phyloP scores from a whole-genome alignment of 2,888 invertebrate genomes.

The Sialis lutaria region DNA sequence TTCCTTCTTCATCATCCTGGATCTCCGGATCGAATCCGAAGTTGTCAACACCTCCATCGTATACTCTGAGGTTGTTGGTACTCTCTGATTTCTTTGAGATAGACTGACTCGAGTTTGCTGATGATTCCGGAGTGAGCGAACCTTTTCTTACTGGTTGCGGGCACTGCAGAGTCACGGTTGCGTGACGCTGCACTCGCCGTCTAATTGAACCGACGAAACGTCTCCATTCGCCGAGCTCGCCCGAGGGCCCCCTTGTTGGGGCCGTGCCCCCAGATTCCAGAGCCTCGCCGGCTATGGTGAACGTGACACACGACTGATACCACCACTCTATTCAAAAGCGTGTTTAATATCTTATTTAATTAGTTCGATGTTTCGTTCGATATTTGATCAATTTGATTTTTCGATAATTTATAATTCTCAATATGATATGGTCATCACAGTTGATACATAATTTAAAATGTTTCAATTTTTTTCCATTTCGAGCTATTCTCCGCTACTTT shows the following conservation, averaged over 20 bases:
- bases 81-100: slow-evolving; percentile 1
- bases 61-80: background rate
- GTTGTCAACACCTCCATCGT: background rate
- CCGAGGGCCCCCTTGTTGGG: slow-evolving; percentile 8
- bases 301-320: background rate
- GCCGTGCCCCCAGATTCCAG: background rate
- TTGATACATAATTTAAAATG: too few species aligned
- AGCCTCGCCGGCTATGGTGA: background rate
- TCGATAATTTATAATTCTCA: too few species aligned
- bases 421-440: too few species aligned
- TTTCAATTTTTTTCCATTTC: too few species aligned
- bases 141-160: slow-evolving; percentile 18
- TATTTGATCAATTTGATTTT: too few species aligned
- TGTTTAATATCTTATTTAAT: too few species aligned
- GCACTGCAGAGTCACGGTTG: slow-evolving; percentile 15
- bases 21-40: slow-evolving; percentile 1
- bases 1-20: background rate
- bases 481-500: too few species aligned
- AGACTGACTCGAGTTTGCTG: background rate
- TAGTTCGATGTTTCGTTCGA: too few species aligned
- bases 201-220: slow-evolving; percentile 27
- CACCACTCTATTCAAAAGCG: too few species aligned
- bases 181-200: slow-evolving; percentile 26
- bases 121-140: slow-evolving; percentile 21
- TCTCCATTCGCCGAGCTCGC: slow-evolving; percentile 24